Conservation (phyloP, 2,888 invertebrate genomes). For the Opisthograptis luteolata region DNA sequence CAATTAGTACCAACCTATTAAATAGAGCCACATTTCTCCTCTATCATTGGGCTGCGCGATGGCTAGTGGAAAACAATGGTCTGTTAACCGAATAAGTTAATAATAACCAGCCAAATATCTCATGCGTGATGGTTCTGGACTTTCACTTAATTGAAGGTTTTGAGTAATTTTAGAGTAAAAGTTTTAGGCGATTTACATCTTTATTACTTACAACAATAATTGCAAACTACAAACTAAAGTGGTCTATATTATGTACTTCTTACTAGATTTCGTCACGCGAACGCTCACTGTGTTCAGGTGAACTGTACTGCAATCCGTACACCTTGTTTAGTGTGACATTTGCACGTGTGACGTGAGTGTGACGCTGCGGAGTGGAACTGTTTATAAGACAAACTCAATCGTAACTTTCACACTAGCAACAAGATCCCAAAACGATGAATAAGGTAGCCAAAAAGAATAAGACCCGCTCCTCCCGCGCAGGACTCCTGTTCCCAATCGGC, state of each 20-base stretch:
- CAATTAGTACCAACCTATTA: too few relatives aligned
- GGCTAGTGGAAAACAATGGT: conserved; percentile 17
- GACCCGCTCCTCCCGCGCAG: conserved; percentile 76
- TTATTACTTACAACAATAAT: background rate
- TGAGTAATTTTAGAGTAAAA: background rate
- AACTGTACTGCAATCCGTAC: too few relatives aligned
- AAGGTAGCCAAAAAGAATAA: conserved; percentile 45
- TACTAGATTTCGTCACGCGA: too few relatives aligned
- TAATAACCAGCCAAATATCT: conserved; percentile 25
- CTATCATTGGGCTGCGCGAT: background rate
- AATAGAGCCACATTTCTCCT: background rate
- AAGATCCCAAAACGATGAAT: conserved; percentile 47
- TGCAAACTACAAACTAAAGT: too few relatives aligned
- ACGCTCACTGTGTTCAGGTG: too few relatives aligned
- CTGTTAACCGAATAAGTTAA: conserved; percentile 25
- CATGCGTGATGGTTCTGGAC: conserved; percentile 25
- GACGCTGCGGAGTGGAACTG: too few relatives aligned
- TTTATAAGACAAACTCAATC: too few relatives aligned
- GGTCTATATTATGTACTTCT: background rate
- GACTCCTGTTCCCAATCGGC: conserved; percentile 82
- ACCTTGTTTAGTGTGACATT: too few relatives aligned
- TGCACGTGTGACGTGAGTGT: too few relatives aligned
- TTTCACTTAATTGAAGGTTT: conserved; percentile 24
- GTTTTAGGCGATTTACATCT: conserved; percentile 1
- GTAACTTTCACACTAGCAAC: too few relatives aligned